Conservation (phyloP, 2,888 invertebrate species). For the Hedychridium roseum region DNA sequence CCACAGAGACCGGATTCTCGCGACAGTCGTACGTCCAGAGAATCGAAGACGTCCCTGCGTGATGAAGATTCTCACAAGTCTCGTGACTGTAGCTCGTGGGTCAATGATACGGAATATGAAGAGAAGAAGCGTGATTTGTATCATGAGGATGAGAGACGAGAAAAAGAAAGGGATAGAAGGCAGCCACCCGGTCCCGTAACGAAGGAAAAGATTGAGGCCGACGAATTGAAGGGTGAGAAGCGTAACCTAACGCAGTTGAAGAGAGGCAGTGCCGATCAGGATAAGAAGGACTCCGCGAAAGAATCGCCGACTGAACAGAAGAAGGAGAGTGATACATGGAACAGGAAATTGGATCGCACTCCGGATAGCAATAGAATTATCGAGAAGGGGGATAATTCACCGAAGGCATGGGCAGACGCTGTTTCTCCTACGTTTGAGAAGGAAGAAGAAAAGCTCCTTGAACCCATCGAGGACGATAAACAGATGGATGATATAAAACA, state of each 20-base stretch:
- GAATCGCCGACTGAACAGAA: conserved; percentile 67
- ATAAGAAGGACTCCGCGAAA: conserved; percentile 53
- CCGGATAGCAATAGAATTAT: conserved; percentile 55
- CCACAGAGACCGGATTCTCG: conserved; percentile 70
- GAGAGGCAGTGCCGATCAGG: conserved; percentile 54
- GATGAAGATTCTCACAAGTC: conserved; percentile 53
- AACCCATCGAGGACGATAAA: conserved; percentile 63
- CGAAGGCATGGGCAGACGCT: conserved; percentile 65
- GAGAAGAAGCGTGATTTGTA: conserved; percentile 58
- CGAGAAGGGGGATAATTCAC: conserved; percentile 46
- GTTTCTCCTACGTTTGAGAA: conserved; percentile 59
- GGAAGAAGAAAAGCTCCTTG: conserved; percentile 63
- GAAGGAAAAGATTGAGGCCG: conserved; percentile 70
- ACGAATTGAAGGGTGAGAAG: conserved; percentile 66
- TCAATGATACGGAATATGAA: conserved; percentile 59
- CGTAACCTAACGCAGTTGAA: conserved; percentile 67
- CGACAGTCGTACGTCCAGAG: conserved; percentile 68
- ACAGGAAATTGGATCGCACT: conserved; percentile 66
- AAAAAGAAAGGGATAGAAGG: conserved; percentile 55
- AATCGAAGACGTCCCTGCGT: conserved; percentile 62
- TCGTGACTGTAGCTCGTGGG: conserved; percentile 54
- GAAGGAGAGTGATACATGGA: conserved; percentile 66
- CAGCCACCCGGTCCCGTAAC: conserved; percentile 71
- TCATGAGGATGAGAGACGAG: conserved; percentile 56
- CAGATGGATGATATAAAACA: conserved; percentile 51